Base-by-base conservation (phyloP, 2,888 invertebrate genomes). In the Acanthococcus lagerstroemiae region DNA sequence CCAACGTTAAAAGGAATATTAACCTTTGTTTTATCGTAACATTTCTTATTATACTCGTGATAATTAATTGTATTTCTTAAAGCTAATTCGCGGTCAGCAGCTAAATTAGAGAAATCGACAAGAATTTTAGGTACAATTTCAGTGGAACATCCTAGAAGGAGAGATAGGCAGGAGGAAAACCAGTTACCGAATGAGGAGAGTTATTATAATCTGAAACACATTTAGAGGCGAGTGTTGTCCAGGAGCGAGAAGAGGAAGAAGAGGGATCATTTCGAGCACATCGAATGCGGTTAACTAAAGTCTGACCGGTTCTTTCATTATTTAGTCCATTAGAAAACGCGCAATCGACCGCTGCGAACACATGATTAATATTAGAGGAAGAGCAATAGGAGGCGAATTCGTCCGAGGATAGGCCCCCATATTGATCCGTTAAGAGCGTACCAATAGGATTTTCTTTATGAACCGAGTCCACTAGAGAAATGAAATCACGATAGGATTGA, bases 181-280 rank as follows among this genome's bases (percentile, higher is more conserved):
- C 12, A 15, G 37, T 37, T 37, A 37, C n/a, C 12, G 12, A 15
- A n/a, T 37, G 37, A n/a, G 37, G 37, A 37, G 37, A 15, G n/a
- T 37, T 37, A n/a, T 37, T 37, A n/a, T 37, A 37, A 15, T 9
- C 19, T 61, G n/a, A n/a, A 19, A 48, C 21, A 25, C 69, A 69
- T 67, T 70, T 44, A 48, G 65, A 63, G 50, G 71, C 70, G 57
- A 70, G 67, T n/a, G 69, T 69, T 66, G 70, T 67, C 70, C 69
- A 71, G 63, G 37, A 37, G 12, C n/a, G 12, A 15, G 12, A 15
- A 15, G 12, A 15, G 12, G 37, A 3, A 37, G 37, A 37, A 15
- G 2, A 1, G n/a, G 37, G 37, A 37, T 3, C 3, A 3, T 37
- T 37, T 37, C n/a, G 12, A 15, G 37, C n/a, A 3, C 37, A 37